A percentile compares a stretch with the other conserved stretches of the same genome.
Conservation (phyloP, 2,113 vertebrate genomes). For the Rhinogobius similis region DNA sequence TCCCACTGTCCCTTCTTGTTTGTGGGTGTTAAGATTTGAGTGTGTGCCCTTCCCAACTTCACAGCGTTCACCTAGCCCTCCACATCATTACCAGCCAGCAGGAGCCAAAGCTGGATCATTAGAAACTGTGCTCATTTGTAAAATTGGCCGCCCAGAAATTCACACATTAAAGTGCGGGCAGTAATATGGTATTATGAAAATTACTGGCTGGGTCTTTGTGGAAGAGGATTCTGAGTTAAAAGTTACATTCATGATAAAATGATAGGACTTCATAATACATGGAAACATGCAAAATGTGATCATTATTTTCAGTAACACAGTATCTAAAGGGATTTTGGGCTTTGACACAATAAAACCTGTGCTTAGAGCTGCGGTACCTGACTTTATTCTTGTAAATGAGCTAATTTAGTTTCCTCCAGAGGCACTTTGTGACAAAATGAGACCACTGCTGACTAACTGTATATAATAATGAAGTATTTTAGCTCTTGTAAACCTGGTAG, state of each 20-base stretch:
- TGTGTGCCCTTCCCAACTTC: constrained; percentile 58
- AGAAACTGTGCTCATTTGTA: constrained; percentile 60
- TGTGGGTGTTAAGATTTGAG: constrained; percentile 54
- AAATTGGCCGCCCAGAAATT: constrained; percentile 59
- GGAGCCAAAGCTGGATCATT: constrained; percentile 68
- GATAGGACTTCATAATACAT: neutral
- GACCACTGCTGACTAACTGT: too few species aligned
- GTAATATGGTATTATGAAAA: constrained; percentile 56
- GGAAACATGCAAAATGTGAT: neutral
- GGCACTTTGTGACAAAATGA: too few species aligned
- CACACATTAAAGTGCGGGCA: constrained; percentile 51
- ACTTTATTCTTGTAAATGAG: too few species aligned
- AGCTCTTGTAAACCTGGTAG: too few species aligned
- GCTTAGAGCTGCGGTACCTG: too few species aligned
- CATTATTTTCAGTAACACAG: neutral
- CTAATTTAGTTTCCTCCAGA: too few species aligned
- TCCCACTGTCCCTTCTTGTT: constrained; percentile 47
- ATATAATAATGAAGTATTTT: too few species aligned
- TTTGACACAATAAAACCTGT: too few species aligned
- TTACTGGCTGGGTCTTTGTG: constrained; percentile 52
- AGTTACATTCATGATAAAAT: constrained; percentile 34
- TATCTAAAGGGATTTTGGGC: neutral
- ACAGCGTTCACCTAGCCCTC: constrained; percentile 48
- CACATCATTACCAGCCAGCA: constrained; percentile 68
- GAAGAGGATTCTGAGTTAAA: constrained; percentile 41